phyloP scores from a whole-genome alignment of 2,888 invertebrate genomes.

The Philereme vetulata region DNA sequence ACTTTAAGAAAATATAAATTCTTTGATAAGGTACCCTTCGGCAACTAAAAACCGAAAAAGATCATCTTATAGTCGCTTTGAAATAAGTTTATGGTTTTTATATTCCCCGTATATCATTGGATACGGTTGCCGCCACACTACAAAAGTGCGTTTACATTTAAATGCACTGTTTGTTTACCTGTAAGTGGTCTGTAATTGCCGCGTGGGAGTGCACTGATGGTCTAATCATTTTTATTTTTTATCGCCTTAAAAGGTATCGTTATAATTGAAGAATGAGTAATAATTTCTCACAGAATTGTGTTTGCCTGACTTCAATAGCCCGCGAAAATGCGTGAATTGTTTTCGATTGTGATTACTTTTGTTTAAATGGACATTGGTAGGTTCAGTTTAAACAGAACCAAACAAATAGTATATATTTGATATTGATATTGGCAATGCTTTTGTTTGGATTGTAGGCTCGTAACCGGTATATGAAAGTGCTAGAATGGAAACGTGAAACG shows the following conservation, averaged over 20 bases:
- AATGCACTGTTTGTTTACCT: constrained; percentile 49
- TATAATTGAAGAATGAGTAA: constrained; percentile 18
- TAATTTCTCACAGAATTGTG: constrained; percentile 8
- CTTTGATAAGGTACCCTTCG: too few relatives aligned
- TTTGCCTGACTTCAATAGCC: neutral
- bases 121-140: constrained; percentile 29
- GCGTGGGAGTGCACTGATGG: constrained; percentile 45
- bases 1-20: too few relatives aligned
- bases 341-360: constrained; percentile 1
- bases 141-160: constrained; percentile 44
- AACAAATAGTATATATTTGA: neutral
- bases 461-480: constrained; percentile 31
- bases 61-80: constrained; percentile 4
- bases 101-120: constrained; percentile 33
- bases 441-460: constrained; percentile 1
- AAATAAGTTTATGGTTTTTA: constrained; percentile 20
- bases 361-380: neutral
- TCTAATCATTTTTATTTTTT: constrained; percentile 41
- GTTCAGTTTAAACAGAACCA: neutral
- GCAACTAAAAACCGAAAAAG: neutral
- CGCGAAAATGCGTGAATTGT: neutral
- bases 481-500: constrained; percentile 26
- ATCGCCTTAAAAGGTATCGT: constrained; percentile 40
- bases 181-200: constrained; percentile 51
- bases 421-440: neutral